Base-by-base conservation (phyloP, 2,113 vertebrate genomes). In the Coturnix japonica region DNA sequence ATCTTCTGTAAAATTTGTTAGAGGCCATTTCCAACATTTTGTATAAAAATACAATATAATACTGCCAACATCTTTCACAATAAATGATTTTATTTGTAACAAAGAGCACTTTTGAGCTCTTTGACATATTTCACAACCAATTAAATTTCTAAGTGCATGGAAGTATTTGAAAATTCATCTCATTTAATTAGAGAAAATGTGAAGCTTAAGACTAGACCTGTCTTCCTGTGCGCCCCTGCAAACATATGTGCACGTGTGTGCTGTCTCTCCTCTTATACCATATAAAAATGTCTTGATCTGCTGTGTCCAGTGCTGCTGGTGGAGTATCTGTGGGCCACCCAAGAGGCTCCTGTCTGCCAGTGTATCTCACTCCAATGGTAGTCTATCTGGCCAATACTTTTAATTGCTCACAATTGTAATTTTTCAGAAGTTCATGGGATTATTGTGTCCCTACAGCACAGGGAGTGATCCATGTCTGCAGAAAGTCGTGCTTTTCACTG, bases 1-100 rank as follows among this genome's bases (percentile, higher is more conserved):
- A 86, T 97, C 97, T 97, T 96, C 81, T 41, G 16, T 61, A 88
- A 86, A 95, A 95, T 94, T 94, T 95, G 74, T 94, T 95, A 77
- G 91, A 94, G 59, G 83, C 19, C 5, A 25, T 94, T 96, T 89
- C 93, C 82, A 96, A 7, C 74, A 41, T 91, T 85, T 88, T 91
- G 88, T 95, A 43, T 77, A 65, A 94, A 86, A 92, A 74, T 47
- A 87, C 80, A 94, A 94, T 69, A 65, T 57, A 66, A n/a, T 89
- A 51, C 85, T 95, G 80, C 89, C 71, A 89, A 56, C 56, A 4
- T 86, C 54, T 94, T 93, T 85, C 25, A 7, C 91, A 93, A 90
- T 77, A 94, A 94, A 84, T 69, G 4, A 51, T 92, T 95, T 92
- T 92, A 91, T 94, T 96, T 94, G 79, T 90, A 82, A 93, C 79